Base-by-base conservation (phyloP, 2,797 vertebrate genomes). In the Squalus acanthias region DNA sequence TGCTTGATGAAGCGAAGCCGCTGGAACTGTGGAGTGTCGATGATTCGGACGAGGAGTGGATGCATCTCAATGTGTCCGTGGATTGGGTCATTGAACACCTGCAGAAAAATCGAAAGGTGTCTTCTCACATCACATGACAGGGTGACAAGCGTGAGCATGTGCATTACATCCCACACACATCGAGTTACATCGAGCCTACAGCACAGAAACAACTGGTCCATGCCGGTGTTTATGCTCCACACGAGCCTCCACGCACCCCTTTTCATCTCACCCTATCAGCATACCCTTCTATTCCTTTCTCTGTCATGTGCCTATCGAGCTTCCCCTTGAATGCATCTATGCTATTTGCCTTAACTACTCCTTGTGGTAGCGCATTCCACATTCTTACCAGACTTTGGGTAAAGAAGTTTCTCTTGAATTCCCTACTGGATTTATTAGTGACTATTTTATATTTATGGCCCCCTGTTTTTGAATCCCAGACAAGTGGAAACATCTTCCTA, bases 71-170 rank as follows among this genome's bases (percentile, higher is more conserved):
- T 98, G 74, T 99, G 99, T 1, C 99, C 99, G 0, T 99, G 99
- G 96, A 99, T 98, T 3, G 99, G 99, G 97, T 99, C 99, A 0
- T 99, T 99, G 96, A 99, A 99, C 63, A 99, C 98, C 99, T 99
- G 97, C 13, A 96, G 96, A 96, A 96, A 96, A n/a, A 96, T 7
- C 0, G 76, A 96, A 88, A 95, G 87, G 69, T 96, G 29, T 79
- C 76, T 96, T 96, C 91, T 96, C 29, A 96, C 65, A 96, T 63
- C 0, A 12, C 26, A 95, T 67, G 33, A 53, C 85, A 96, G 63
- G 7, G 0, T 85, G 95, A 96, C 50, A 0, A 76, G 57, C 0
- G 69, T 0, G 0, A 0, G 63, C 13, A 96, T 57, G 69, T 76
- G 74, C 67, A 8, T 20, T 95, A 96, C 63, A 3, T 85, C 24